Evolutionary conservation across 1,140 invertebrate species (phyloP).

Genomic region (Drosophila paulistorum): DNA sequence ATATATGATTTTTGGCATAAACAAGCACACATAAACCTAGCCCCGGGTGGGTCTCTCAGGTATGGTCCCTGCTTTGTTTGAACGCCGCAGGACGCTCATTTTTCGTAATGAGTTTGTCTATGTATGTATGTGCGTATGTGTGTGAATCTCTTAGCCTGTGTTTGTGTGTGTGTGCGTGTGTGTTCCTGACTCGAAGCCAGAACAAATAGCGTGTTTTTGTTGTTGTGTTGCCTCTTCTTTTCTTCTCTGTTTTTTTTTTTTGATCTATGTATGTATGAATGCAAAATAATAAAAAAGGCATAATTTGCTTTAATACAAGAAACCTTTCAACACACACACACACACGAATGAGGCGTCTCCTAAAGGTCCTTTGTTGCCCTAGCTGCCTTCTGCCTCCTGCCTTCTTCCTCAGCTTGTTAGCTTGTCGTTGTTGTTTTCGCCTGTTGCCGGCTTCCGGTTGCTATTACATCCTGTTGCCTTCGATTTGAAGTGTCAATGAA

Average conservation of each 20-base stretch:
- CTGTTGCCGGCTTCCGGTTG: constrained; percentile 66
- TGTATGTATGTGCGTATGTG: constrained; percentile 27
- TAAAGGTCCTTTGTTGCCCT: constrained; percentile 7
- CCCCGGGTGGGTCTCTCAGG: constrained; percentile 40
- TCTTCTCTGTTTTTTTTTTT: constrained; percentile 63
- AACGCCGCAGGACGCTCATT: constrained; percentile 79
- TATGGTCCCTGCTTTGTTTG: constrained; percentile 71
- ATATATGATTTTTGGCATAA: constrained; percentile 75
- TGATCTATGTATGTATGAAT: constrained; percentile 29
- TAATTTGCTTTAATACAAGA: constrained; percentile 63
- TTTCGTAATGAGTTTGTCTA: constrained; percentile 80
- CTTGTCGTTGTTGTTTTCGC: constrained; percentile 36
- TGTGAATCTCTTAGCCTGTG: background rate
- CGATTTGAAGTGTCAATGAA: constrained; percentile 62
- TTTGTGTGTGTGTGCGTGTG: constrained; percentile 19
- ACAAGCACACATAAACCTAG: constrained; percentile 56
- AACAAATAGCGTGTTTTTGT: constrained; percentile 5
- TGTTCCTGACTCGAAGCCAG: constrained; percentile 24
- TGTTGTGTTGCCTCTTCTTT: constrained; percentile 47
- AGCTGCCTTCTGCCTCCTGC: background rate
- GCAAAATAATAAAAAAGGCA: constrained; percentile 54
- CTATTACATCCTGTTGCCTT: constrained; percentile 66
- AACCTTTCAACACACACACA: constrained; percentile 51
- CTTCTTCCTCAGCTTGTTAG: constrained; percentile 53
- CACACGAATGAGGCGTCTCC: constrained; percentile 7